Evolutionary conservation across 2,797 vertebrate genomes (phyloP).

Genomic region (Chiroxiphia lanceolata): DNA sequence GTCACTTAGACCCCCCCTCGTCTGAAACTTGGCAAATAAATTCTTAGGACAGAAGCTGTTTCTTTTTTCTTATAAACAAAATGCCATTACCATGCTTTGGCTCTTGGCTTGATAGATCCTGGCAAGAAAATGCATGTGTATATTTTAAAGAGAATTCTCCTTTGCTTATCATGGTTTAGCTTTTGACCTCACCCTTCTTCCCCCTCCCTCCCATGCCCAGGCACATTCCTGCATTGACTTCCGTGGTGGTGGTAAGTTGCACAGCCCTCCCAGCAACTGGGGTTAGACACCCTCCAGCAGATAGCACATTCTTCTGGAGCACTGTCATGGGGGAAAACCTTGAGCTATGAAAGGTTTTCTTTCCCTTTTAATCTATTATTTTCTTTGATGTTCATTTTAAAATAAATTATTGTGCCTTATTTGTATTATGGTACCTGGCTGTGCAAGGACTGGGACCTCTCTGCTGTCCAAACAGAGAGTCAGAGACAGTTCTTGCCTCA

Average conservation of each 20-base stretch:
- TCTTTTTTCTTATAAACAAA: conserved; percentile 26
- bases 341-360: not conserved
- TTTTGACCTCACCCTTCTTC: conserved; percentile 38
- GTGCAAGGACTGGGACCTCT: conserved; percentile 7
- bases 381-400: conserved; percentile 54
- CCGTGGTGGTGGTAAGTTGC: not conserved
- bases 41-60: not conserved
- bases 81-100: conserved; percentile 22
- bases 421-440: conserved; percentile 50
- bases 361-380: conserved; percentile 35
- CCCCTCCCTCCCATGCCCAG: not conserved
- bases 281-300: not conserved
- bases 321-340: conserved; percentile 2
- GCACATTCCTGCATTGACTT: not conserved
- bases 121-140: conserved; percentile 9
- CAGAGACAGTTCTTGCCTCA: conserved; percentile 49
- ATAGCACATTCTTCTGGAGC: conserved; percentile 46
- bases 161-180: conserved; percentile 45
- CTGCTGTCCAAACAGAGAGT: conserved; percentile 55
- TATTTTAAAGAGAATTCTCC: conserved; percentile 45
- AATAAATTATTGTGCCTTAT: conserved; percentile 42
- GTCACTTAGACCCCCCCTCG: not conserved
- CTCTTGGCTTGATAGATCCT: conserved; percentile 35
- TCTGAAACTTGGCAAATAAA: conserved; percentile 7
- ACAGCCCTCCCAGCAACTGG: not conserved